A percentile compares a stretch with the other conserved stretches of the same genome.
Conservation (phyloP, 2,797 vertebrate genomes). For the Ficedula albicollis region DNA sequence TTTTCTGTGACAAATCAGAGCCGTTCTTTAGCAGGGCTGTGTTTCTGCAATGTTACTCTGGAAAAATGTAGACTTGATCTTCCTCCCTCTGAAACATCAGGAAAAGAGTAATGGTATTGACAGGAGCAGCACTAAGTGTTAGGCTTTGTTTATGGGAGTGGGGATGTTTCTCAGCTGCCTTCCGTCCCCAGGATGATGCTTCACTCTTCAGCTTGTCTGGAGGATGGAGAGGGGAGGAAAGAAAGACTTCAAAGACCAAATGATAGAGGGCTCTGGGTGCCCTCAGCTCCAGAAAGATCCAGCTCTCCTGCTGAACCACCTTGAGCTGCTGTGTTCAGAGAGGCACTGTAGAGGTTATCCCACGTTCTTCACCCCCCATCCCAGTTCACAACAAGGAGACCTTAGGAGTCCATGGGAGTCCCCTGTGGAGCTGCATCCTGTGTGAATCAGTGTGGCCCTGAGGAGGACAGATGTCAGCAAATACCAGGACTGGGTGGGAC, state of each 20-base stretch:
- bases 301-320: not conserved
- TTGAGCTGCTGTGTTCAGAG: not conserved
- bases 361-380: not conserved
- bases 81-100: not conserved
- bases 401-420: rapidly evolving
- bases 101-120: not conserved
- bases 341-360: not conserved
- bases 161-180: not conserved
- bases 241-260: not conserved
- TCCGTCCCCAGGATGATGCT: not conserved
- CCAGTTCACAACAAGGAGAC: not conserved
- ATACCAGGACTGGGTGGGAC: not conserved
- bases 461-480: not conserved
- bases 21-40: not conserved
- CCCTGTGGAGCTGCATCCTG: not conserved
- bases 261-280: not conserved
- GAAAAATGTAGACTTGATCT: not conserved
- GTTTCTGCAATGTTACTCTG: not conserved
- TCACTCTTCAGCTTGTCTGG: not conserved
- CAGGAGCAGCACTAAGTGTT: not conserved
- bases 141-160: not conserved
- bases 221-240: not conserved
- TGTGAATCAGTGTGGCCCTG: not conserved
- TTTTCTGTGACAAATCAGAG: not conserved
- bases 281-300: not conserved